phyloP scores from a whole-genome alignment of 2,113 vertebrate genomes.

The Pseudopipra pipra region DNA sequence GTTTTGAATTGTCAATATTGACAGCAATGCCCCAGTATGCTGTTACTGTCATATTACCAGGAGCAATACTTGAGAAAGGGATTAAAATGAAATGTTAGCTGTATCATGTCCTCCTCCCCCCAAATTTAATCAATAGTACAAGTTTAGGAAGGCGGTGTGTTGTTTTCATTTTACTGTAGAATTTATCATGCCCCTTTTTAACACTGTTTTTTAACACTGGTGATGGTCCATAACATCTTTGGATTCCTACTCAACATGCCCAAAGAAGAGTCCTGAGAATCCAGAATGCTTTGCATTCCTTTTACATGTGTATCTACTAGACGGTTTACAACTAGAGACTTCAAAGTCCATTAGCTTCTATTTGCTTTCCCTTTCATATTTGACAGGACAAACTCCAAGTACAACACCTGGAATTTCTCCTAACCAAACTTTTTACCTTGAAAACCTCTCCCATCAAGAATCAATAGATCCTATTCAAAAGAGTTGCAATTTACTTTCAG shows the following conservation, averaged over 20 bases:
- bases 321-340: background rate
- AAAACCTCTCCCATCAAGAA: background rate
- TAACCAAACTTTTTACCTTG: background rate
- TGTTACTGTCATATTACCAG: background rate
- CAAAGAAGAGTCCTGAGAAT: background rate
- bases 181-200: background rate
- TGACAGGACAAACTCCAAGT: background rate
- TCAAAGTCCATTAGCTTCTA: background rate
- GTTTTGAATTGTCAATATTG: background rate
- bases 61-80: background rate
- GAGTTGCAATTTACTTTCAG: background rate
- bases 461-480: background rate
- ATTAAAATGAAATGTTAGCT: background rate
- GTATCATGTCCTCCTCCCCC: background rate
- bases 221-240: background rate
- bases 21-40: background rate
- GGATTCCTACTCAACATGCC: background rate
- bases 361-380: background rate
- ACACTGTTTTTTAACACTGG: background rate
- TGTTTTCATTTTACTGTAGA: background rate
- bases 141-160: background rate
- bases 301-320: background rate
- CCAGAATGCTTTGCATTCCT: background rate
- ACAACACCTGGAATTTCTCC: background rate
- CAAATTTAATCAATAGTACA: background rate